Percentiles rank a stretch among this genome's conserved stretches.
These are phyloP conservation scores for Spisula solida DNA, from an alignment of 2,888 invertebrate genomes.

Conservation along the genomic window DNA sequence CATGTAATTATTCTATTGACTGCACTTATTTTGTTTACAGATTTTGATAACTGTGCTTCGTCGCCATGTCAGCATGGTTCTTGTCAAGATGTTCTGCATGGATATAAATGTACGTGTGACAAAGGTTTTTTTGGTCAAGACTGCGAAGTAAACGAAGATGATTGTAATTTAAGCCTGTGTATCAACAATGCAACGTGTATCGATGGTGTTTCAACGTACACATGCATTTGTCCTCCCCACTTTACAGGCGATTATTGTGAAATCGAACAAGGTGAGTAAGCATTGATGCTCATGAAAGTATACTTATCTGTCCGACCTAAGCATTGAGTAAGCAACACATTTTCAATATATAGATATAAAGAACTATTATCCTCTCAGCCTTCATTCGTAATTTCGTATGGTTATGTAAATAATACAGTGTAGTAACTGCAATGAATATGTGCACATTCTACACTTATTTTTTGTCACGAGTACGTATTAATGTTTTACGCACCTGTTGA, in stretches of 20 bases:
- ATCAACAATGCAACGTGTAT: constrained; percentile 55
- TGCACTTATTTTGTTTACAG: constrained; percentile 29
- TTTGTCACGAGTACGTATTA: no score
- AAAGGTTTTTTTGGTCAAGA: constrained; percentile 51
- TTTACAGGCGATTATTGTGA: constrained; percentile 62
- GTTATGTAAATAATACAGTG: no score
- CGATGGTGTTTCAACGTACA: constrained; percentile 58
- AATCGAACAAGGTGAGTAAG: constrained; percentile 40
- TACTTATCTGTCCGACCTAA: no score
- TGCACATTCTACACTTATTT: no score
- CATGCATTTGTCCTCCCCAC: constrained; percentile 40
- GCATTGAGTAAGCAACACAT: no score
- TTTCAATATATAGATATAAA: no score
- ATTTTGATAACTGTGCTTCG: constrained; percentile 58
- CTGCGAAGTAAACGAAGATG: constrained; percentile 65
- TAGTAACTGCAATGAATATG: no score
- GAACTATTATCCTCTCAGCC: no score
- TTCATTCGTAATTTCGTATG: no score
- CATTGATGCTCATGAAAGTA: no score
- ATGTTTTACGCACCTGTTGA: no score
- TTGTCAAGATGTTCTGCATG: constrained; percentile 49
- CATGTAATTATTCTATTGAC: no score
- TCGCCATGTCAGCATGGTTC: constrained; percentile 48
- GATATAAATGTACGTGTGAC: constrained; percentile 47
- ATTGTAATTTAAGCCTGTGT: constrained; percentile 57